Base-by-base conservation (phyloP, 2,113 vertebrate species). In the Empidonax alnorum region DNA sequence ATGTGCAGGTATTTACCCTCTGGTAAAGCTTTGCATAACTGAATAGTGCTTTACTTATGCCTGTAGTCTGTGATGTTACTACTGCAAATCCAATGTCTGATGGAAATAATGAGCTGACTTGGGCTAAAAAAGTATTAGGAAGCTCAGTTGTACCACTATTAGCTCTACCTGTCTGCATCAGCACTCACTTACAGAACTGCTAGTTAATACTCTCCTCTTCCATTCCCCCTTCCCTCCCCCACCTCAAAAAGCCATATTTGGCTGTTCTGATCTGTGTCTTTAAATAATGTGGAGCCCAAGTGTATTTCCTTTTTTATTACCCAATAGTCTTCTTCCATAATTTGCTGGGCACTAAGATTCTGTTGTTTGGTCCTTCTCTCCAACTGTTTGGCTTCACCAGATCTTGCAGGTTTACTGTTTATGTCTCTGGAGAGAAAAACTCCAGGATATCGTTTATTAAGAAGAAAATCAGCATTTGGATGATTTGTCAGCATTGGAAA, bases 401-500 rank as follows among this genome's bases (percentile, higher is more conserved):
- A 49, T 59, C 63, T 94, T 95, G 12, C 24, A 80, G 42, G 14
- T 58, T 90, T 73, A 55, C 90, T 80, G 52, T 78, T 94, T 81
- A 42, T 66, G 22, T 74, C 89, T 69, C 49, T 74, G 63, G 69
- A 91, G 67, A 74, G 39, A 27, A 78, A 69, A 81, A 23, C 11
- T 79, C 12, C 23, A 52, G 20, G 9, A 63, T 14, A 56, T 37
- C 75, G 30, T 75, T 92, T 19, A 90, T 59, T 94, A 93, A 95
- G 89, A 97, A 68, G 19, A 68, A 81, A 63, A 82, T 47, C 52
- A 84, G 35, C 52, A 58, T 47, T 94, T 94, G 49, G 52, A 59
- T 95, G 72, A 88, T 85, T 93, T 96, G 27, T 84, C 83, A 88
- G 74, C 73, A 94, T 80, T 72, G 37, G 35, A 76, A 90, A 73